Conservation (phyloP, 2,113 vertebrate species). For the Columba janthina region DNA sequence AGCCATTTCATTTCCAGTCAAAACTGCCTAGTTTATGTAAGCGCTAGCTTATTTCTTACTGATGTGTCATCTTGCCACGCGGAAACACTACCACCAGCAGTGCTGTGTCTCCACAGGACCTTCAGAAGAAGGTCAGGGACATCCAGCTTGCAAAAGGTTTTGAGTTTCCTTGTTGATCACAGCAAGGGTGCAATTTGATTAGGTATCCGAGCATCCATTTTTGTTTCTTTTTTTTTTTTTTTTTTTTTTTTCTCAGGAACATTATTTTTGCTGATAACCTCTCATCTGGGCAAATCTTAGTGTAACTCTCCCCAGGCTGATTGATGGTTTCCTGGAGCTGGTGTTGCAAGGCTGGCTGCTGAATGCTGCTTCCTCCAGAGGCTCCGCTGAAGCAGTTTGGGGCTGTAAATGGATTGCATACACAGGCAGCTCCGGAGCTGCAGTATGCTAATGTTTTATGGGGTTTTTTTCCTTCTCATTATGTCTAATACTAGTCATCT, state of each 20-base stretch:
- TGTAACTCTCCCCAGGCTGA: constrained; percentile 57
- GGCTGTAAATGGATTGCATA: constrained; percentile 10
- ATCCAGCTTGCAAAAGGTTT: not conserved
- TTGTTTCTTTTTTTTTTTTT: not conserved
- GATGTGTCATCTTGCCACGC: not conserved
- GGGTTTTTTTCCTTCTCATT: constrained; percentile 22
- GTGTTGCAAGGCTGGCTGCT: constrained; percentile 62
- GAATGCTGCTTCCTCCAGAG: constrained; percentile 57
- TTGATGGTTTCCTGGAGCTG: constrained; percentile 76
- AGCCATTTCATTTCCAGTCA: not conserved
- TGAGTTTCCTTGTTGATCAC: not conserved
- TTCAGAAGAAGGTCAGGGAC: not conserved
- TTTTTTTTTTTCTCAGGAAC: not conserved
- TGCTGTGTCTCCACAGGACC: not conserved
- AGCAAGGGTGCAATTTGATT: not conserved
- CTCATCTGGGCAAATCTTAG: constrained; percentile 67
- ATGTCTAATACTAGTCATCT: constrained; percentile 2
- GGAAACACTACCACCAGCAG: not conserved
- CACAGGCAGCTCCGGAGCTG: constrained; percentile 42
- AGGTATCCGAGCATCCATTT: not conserved
- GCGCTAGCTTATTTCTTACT: not conserved
- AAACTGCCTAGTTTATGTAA: not conserved
- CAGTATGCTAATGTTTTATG: constrained; percentile 2
- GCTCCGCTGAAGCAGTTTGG: not conserved
- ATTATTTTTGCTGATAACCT: constrained; percentile 22